Evolutionary conservation across 2,797 vertebrate species (phyloP).

Genomic region (Acrocephalus scirpaceus): DNA sequence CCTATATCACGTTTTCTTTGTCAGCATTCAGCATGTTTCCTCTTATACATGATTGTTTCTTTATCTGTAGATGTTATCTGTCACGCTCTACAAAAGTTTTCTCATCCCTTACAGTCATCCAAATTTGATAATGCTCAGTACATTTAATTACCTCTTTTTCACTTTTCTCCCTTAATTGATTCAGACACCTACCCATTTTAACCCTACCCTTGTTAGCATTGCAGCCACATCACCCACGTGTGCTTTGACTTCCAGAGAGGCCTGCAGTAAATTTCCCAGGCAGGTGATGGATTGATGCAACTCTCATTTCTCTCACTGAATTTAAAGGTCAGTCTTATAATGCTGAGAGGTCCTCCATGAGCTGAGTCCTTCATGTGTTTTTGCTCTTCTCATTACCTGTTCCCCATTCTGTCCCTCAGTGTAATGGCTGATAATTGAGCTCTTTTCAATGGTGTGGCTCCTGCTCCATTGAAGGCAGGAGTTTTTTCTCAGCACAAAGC

Average conservation of each 20-base stretch:
- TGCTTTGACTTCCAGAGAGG: neutral
- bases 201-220: neutral
- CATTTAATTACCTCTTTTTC: neutral
- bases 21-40: neutral
- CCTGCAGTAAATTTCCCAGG: neutral
- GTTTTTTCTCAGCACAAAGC: slow-evolving; percentile 46
- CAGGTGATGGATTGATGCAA: neutral
- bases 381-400: neutral
- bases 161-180: neutral
- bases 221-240: neutral
- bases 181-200: neutral
- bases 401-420: neutral
- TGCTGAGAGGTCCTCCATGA: neutral
- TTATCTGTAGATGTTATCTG: neutral
- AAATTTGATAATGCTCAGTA: neutral
- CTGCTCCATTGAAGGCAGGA: slow-evolving; percentile 20
- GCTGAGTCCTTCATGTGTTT: slow-evolving; percentile 10
- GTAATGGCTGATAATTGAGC: slow-evolving; percentile 35
- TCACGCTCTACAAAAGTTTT: neutral
- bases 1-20: neutral
- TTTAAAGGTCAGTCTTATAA: slow-evolving; percentile 40
- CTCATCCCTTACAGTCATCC: neutral
- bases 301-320: slow-evolving; percentile 4
- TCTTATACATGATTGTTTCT: neutral
- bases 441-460: slow-evolving; percentile 15